Base-by-base conservation (phyloP, 2,113 vertebrate genomes). In the Tichodroma muraria region DNA sequence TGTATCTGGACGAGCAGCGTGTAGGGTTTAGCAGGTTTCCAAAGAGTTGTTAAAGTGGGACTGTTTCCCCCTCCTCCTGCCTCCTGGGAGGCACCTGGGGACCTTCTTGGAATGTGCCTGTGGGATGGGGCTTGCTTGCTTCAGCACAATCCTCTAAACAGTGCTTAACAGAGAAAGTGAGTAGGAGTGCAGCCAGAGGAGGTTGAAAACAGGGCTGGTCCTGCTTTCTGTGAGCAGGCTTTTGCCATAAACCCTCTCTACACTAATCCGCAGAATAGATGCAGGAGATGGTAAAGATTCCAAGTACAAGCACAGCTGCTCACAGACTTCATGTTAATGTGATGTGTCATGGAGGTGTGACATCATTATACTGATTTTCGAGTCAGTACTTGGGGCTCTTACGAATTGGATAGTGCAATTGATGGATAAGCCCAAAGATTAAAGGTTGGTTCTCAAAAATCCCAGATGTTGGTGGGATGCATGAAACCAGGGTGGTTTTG, bases 11-110 rank as follows among this genome's bases (percentile, higher is more conserved):
- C 54, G 78, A 79, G 65, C 53, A 81, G 54, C 0, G 0, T 13
- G 53, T 7, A 65, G 63, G 13, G 53, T 91, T 94, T 73, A 93
- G 85, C 70, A 65, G 65, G 40, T 79, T 95, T 85, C 91, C 65
- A 31, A 68, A 37, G 45, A 14, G 49, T 15, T 82, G 60, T 84
- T 89, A 54, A 91, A 94, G 37, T 20, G 11, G 33, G 42, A 19
- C 40, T 85, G 71, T 89, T 96, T 76, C 80, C 63, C 47, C 28
- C 61, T 76, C 17, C 64, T 88, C 15, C 61, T 73, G 49, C n/a
- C 60, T 71, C 65, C 87, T 89, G 78, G 71, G 86, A 89, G 84
- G 40, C 65, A 68, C 31, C 50, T 85, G 78, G 66, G 45, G 54
- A 63, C 25, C 65, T 45, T 42, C 59, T 24, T 65, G 81, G 50